Evolutionary conservation across 2,113 vertebrate genomes (phyloP).

Genomic region (Polyodon spathula): DNA sequence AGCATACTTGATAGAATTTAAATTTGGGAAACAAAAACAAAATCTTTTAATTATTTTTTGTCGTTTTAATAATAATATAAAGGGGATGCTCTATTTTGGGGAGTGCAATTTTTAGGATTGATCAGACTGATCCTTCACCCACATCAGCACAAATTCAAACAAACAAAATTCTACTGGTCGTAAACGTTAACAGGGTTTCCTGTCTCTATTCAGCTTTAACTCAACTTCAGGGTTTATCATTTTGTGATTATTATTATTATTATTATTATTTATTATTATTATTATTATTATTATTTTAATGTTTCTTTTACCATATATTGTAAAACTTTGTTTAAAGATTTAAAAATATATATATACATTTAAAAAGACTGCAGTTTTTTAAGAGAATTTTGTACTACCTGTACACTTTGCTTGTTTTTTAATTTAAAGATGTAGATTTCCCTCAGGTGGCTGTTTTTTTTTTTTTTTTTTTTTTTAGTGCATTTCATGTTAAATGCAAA

Average conservation of each 20-base stretch:
- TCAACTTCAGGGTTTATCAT: slow-evolving; percentile 74
- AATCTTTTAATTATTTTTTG: slow-evolving; percentile 40
- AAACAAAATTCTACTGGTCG: slow-evolving; percentile 76
- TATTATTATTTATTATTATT: no score
- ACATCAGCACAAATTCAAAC: slow-evolving; percentile 90
- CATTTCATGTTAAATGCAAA: slow-evolving; percentile 62
- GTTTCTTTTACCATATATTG: slow-evolving; percentile 83
- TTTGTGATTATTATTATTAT: slow-evolving; percentile 28
- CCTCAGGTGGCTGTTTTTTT: slow-evolving; percentile 70
- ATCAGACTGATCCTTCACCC: slow-evolving; percentile 85
- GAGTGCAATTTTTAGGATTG: slow-evolving; percentile 85
- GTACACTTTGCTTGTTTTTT: slow-evolving; percentile 96
- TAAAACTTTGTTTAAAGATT: slow-evolving; percentile 93
- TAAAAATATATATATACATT: slow-evolving; percentile 72
- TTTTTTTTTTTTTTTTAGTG: slow-evolving; percentile 59
- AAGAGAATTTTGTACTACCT: slow-evolving; percentile 98
- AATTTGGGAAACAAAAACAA: slow-evolving; percentile 20
- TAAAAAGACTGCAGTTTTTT: slow-evolving; percentile 89
- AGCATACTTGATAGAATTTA: slow-evolving; percentile 54
- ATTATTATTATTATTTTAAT: slow-evolving; percentile 32
- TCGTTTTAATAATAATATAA: slow-evolving; percentile 54
- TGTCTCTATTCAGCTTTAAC: slow-evolving; percentile 94
- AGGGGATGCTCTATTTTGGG: slow-evolving; percentile 76
- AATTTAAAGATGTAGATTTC: slow-evolving; percentile 93
- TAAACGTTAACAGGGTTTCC: slow-evolving; percentile 83